phyloP scores from a whole-genome alignment of 1,140 invertebrate genomes.

The Drosophila pandora region DNA sequence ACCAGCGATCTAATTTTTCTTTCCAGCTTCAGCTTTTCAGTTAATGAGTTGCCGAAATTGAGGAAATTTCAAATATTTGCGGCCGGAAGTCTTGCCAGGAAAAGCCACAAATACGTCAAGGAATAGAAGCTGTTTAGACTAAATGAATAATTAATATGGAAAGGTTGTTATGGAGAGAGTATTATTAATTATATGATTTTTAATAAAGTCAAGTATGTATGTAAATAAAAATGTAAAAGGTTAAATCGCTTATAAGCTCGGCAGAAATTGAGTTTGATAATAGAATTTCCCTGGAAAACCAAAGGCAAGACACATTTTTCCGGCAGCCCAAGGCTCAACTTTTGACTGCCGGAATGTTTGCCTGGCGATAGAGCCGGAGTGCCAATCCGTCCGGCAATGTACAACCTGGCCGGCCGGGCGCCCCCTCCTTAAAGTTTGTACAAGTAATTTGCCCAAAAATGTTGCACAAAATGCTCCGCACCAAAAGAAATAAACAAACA shows the following conservation, averaged over 20 bases:
- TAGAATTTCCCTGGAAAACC: neutral
- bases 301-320: conserved; percentile 36
- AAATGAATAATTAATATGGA: neutral
- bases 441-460: conserved; percentile 72
- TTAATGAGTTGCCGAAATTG: conserved; percentile 29
- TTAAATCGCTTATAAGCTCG: conserved; percentile 2
- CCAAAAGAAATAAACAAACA: conserved; percentile 46
- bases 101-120: neutral
- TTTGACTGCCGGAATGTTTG: conserved; percentile 42
- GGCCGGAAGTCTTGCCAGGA: conserved; percentile 1
- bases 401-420: neutral
- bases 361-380: conserved; percentile 20
- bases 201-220: neutral
- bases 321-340: conserved; percentile 23
- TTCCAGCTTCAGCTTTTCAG: neutral
- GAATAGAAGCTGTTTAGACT: neutral
- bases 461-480: conserved; percentile 63
- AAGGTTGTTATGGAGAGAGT: neutral
- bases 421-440: conserved; percentile 55
- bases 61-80: conserved; percentile 44
- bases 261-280: conserved; percentile 12
- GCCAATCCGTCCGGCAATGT: conserved; percentile 16
- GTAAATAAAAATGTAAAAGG: too few species aligned
- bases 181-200: neutral
- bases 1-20: conserved; percentile 4